Conservation (phyloP, 2,113 vertebrate species). For the Platichthys flesus region DNA sequence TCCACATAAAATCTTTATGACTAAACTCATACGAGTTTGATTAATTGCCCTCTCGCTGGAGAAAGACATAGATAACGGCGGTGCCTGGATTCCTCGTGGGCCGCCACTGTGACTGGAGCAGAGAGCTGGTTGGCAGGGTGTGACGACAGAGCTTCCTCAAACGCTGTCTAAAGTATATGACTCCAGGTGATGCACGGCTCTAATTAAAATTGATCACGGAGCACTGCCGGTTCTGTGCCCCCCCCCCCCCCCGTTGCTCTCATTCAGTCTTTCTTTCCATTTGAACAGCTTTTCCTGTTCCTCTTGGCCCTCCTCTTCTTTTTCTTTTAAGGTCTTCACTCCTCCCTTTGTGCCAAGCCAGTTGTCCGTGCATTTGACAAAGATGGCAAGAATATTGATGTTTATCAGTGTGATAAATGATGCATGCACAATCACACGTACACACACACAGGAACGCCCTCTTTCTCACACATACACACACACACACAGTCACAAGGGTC, state of each 20-base stretch:
- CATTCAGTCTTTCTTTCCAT: slow-evolving; percentile 9
- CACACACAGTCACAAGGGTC: slow-evolving; percentile 18
- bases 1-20: slow-evolving; percentile 16
- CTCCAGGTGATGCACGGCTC: slow-evolving; percentile 85
- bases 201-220: slow-evolving; percentile 85
- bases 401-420: slow-evolving; percentile 28
- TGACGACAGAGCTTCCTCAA: slow-evolving; percentile 52
- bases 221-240: slow-evolving; percentile 51
- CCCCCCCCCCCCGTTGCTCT: slow-evolving; percentile 30
- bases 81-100: slow-evolving; percentile 33
- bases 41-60: slow-evolving; percentile 41
- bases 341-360: slow-evolving; percentile 31
- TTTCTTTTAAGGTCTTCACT: background rate
- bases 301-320: background rate
- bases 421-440: background rate
- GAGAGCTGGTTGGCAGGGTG: slow-evolving; percentile 31
- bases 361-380: slow-evolving; percentile 44
- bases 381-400: slow-evolving; percentile 22
- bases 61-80: slow-evolving; percentile 35
- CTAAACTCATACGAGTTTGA: slow-evolving; percentile 24
- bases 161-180: slow-evolving; percentile 84
- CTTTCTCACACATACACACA: background rate
- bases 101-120: slow-evolving; percentile 30
- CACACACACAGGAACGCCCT: background rate
- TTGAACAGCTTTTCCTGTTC: slow-evolving; percentile 14